phyloP scores from a whole-genome alignment of 2,888 invertebrate genomes.

The Oxycera nigricornis region DNA sequence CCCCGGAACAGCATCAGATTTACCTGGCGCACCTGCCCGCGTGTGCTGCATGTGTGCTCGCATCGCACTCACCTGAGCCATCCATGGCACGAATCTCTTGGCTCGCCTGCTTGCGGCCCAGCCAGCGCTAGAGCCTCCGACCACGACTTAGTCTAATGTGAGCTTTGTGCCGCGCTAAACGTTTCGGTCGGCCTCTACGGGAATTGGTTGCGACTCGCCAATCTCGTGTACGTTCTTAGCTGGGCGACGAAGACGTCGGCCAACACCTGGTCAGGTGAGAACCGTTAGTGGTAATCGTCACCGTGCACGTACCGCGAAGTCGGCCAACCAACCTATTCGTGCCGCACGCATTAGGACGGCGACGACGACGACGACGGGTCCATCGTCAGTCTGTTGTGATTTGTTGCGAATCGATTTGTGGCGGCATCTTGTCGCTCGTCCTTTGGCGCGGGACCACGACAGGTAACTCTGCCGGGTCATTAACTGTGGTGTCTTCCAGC shows the following conservation, averaged over 20 bases:
- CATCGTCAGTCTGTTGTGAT: conserved; percentile 31
- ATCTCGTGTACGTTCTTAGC: conserved; percentile 2
- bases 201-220: background rate
- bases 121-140: conserved; percentile 1
- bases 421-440: background rate
- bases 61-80: conserved; percentile 3
- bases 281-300: conserved; percentile 26
- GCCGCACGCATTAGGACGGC: background rate
- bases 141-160: conserved; percentile 28
- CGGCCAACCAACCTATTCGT: background rate
- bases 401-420: conserved; percentile 27
- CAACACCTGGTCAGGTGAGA: conserved; percentile 34
- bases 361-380: background rate
- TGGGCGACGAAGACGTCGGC: conserved; percentile 9
- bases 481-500: background rate
- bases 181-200: conserved; percentile 27
- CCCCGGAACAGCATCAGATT: background rate
- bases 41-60: conserved; percentile 7
- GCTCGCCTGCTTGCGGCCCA: background rate
- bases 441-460: background rate
- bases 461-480: background rate
- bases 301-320: background rate
- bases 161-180: conserved; percentile 34
- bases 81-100: background rate
- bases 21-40: background rate